Conservation (phyloP, 2,113 vertebrate species). For the Physeter macrocephalus region DNA sequence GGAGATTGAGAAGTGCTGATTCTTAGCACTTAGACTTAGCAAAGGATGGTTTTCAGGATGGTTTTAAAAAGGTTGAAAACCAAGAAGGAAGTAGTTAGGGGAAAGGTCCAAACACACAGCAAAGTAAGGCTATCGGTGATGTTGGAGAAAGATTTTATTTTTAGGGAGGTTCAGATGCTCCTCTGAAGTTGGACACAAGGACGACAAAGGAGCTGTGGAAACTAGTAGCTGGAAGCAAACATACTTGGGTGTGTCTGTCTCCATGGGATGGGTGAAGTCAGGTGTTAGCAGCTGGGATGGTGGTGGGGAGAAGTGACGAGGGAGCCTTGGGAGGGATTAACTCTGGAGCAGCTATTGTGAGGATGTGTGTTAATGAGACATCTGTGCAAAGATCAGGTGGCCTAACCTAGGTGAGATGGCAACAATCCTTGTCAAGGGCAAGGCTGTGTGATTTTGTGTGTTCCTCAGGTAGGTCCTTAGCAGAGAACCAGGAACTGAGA, state of each 20-base stretch:
- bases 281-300: background rate
- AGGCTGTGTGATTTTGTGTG: background rate
- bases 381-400: background rate
- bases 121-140: background rate
- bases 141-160: background rate
- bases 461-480: background rate
- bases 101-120: background rate
- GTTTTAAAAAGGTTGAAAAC: background rate
- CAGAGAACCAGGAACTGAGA: background rate
- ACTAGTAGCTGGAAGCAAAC: background rate
- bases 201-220: background rate
- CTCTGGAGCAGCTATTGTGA: background rate
- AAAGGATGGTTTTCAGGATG: background rate
- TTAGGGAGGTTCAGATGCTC: background rate
- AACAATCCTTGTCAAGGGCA: background rate
- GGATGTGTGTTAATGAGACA: background rate
- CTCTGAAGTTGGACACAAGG: background rate
- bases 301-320: background rate
- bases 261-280: too few species aligned
- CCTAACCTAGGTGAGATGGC: background rate
- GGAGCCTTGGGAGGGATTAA: background rate
- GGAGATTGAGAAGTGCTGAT: background rate
- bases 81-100: background rate
- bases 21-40: background rate
- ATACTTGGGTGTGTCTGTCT: background rate